A percentile compares a stretch with the other conserved stretches of the same genome.
Evolutionary conservation across 1,140 invertebrate species (phyloP).

Genomic region (Meloidogyne floridensis): DNA sequence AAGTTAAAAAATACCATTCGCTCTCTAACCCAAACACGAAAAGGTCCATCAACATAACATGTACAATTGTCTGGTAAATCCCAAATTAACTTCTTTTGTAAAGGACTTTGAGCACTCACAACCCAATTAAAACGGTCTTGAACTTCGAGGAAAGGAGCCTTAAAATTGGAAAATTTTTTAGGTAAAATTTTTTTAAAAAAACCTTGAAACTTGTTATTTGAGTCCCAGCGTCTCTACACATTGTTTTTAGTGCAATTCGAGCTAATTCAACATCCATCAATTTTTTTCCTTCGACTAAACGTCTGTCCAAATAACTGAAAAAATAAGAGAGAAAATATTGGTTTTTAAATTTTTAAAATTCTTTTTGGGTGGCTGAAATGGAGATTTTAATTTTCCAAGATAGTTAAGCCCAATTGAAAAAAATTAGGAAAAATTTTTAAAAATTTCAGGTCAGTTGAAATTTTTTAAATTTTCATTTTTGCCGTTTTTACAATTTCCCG

Average conservation of each 20-base stretch:
- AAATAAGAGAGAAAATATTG: background rate
- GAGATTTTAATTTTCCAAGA: too few species aligned
- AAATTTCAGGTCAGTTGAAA: too few species aligned
- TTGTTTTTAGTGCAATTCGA: slow-evolving; percentile 80
- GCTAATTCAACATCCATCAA: slow-evolving; percentile 80
- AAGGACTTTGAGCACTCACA: slow-evolving; percentile 80
- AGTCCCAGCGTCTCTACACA: slow-evolving; percentile 79
- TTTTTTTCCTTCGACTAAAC: slow-evolving; percentile 68
- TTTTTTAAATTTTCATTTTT: too few species aligned
- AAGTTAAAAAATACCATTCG: slow-evolving; percentile 54
- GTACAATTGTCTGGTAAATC: slow-evolving; percentile 74
- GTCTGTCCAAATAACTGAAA: slow-evolving; percentile 76
- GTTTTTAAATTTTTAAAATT: too few species aligned
- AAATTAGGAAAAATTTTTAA: too few species aligned
- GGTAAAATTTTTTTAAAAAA: slow-evolving; percentile 12
- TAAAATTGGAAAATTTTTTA: slow-evolving; percentile 13
- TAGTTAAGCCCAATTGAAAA: too few species aligned
- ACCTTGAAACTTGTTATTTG: slow-evolving; percentile 74
- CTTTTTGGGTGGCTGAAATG: too few species aligned
- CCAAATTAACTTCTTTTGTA: slow-evolving; percentile 77
- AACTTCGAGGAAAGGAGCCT: slow-evolving; percentile 66
- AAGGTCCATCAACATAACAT: slow-evolving; percentile 85
- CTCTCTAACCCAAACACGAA: slow-evolving; percentile 78
- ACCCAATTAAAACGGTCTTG: slow-evolving; percentile 86
- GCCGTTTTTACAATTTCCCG: too few species aligned